These are phyloP conservation scores for Spheniscus humboldti DNA, from an alignment of 2,797 vertebrate genomes.

Conservation along the genomic window DNA sequence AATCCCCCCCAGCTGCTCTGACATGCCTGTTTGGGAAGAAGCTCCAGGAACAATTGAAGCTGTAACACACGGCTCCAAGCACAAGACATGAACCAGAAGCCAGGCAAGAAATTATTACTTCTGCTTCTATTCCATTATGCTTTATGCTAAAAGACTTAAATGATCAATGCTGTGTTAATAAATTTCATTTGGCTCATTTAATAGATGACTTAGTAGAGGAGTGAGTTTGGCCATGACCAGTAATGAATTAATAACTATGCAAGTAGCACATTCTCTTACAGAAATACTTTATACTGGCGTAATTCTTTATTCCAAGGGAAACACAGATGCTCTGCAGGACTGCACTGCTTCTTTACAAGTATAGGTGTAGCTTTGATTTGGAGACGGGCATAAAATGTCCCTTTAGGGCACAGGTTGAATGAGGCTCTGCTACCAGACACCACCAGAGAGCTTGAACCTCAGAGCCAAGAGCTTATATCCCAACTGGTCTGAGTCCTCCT, in stretches of 20 bases:
- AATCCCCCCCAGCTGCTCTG: neutral
- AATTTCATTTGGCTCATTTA: slow-evolving; percentile 62
- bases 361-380: neutral
- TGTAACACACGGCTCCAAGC: neutral
- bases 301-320: neutral
- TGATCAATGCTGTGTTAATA: slow-evolving; percentile 59
- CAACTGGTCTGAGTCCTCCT: neutral
- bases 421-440: neutral
- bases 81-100: neutral
- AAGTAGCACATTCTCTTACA: slow-evolving; percentile 31
- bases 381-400: neutral
- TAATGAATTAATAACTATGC: slow-evolving; percentile 61
- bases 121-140: slow-evolving; percentile 25
- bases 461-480: neutral
- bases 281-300: neutral
- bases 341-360: accelerated
- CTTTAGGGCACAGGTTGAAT: neutral
- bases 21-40: neutral
- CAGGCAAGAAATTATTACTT: slow-evolving; percentile 11
- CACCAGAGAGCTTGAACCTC: neutral
- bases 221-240: slow-evolving; percentile 44
- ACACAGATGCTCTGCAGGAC: neutral
- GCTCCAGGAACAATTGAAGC: neutral
- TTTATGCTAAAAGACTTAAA: slow-evolving; percentile 52
- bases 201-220: slow-evolving; percentile 52